Percentiles rank a stretch among this genome's conserved stretches.
Conservation (phyloP, 2,888 invertebrate genomes). For the Panorpa germanica region DNA sequence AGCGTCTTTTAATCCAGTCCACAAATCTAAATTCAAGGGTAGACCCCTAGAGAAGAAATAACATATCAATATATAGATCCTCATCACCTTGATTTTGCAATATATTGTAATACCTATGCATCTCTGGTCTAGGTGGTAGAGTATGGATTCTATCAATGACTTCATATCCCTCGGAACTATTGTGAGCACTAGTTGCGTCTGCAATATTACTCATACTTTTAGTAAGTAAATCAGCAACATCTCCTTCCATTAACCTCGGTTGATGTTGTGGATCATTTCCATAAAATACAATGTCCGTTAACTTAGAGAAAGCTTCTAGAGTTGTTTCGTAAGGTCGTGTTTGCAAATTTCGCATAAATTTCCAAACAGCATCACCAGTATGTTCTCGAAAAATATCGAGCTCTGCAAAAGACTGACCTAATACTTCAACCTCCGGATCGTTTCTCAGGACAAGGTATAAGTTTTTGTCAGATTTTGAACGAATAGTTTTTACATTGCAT, state of each 20-base stretch:
- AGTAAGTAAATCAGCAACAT: constrained; percentile 40
- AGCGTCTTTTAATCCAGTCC: constrained; percentile 60
- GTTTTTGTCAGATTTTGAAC: constrained; percentile 51
- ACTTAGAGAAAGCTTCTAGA: constrained; percentile 69
- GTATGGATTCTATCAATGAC: constrained; percentile 43
- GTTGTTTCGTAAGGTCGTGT: constrained; percentile 69
- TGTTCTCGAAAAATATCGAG: constrained; percentile 57
- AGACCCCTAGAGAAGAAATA: constrained; percentile 33
- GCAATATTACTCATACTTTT: constrained; percentile 27
- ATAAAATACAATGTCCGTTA: constrained; percentile 57
- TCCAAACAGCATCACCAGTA: constrained; percentile 16
- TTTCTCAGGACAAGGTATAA: constrained; percentile 51
- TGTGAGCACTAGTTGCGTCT: constrained; percentile 22
- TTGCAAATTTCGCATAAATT: no score
- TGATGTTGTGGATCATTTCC: constrained; percentile 34
- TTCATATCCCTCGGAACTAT: constrained; percentile 51
- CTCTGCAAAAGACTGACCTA: constrained; percentile 75
- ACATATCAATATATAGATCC: background rate
- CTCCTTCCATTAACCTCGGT: constrained; percentile 37
- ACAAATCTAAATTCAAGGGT: constrained; percentile 58
- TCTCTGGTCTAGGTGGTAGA: constrained; percentile 48
- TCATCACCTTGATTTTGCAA: background rate
- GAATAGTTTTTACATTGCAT: constrained; percentile 40
- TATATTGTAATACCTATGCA: constrained; percentile 28
- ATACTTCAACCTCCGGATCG: constrained; percentile 40